These are phyloP conservation scores for Rhagophthalmus giganteus DNA, from an alignment of 2,888 invertebrate genomes.

Conservation along the genomic window DNA sequence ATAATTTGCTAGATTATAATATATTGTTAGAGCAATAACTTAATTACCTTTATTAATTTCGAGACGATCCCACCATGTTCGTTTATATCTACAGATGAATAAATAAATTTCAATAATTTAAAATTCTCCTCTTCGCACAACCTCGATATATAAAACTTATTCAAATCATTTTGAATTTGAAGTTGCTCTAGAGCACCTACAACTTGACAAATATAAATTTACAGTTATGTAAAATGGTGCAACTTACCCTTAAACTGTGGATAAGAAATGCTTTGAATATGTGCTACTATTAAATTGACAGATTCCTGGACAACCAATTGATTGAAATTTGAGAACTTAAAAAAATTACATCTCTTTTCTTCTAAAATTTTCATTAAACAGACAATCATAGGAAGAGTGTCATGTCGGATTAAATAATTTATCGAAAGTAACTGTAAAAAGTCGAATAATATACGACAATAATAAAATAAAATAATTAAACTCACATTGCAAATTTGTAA, in stretches of 20 bases:
- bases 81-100: conserved; percentile 32
- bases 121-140: not conserved
- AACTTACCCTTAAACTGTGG: not conserved
- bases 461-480: conserved; percentile 7
- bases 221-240: not conserved
- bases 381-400: no score
- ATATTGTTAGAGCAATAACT: no score
- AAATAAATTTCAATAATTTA: conserved; percentile 29
- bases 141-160: conserved; percentile 7
- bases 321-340: not conserved
- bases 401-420: no score
- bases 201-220: not conserved
- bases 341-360: not conserved
- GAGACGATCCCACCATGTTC: conserved; percentile 37
- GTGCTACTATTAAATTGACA: not conserved
- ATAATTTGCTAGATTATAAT: no score
- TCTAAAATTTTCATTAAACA: not conserved
- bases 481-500: conserved; percentile 19
- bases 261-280: not conserved
- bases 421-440: no score
- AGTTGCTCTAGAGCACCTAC: conserved; percentile 3
- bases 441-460: no score
- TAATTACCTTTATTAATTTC: conserved; percentile 40
- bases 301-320: not conserved
- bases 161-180: conserved; percentile 6